Evolutionary conservation across 1,140 invertebrate genomes (phyloP).

Genomic region (Drosophila melanica): DNA sequence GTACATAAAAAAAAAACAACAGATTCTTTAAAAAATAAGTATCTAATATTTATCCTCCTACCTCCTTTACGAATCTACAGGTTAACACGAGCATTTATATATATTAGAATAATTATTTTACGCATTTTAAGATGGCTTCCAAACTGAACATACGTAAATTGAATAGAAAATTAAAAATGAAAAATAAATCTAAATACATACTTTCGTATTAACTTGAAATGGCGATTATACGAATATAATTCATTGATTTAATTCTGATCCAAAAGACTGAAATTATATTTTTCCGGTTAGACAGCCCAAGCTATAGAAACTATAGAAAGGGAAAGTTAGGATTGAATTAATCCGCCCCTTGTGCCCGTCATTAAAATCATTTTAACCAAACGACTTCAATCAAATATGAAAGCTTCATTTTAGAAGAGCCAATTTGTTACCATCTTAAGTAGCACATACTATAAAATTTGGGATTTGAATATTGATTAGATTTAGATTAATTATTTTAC

Average conservation of each 20-base stretch:
- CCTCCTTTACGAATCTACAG: neutral
- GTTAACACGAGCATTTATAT: conserved; percentile 22
- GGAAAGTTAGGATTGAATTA: neutral
- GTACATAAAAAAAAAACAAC: conserved; percentile 53
- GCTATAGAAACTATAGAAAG: too few species aligned
- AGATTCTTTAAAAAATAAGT: conserved; percentile 29
- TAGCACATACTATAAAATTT: neutral
- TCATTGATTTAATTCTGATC: too few species aligned
- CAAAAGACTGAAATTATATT: too few species aligned
- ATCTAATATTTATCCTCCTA: conserved; percentile 15
- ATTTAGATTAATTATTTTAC: conserved; percentile 18
- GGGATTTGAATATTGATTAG: neutral
- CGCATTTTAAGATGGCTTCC: neutral
- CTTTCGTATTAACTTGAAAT: too few species aligned
- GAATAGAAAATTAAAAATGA: neutral
- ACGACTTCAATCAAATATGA: neutral
- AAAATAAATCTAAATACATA: too few species aligned
- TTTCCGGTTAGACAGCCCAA: too few species aligned
- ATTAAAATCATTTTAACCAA: neutral
- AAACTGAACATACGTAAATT: neutral
- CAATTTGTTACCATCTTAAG: conserved; percentile 6
- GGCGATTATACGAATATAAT: too few species aligned
- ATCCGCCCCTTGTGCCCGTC: too few species aligned
- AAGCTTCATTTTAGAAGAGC: neutral
- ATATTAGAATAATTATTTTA: conserved; percentile 7